Evolutionary conservation across 1,140 invertebrate species (phyloP).

Genomic region (Drosophila subobscura): DNA sequence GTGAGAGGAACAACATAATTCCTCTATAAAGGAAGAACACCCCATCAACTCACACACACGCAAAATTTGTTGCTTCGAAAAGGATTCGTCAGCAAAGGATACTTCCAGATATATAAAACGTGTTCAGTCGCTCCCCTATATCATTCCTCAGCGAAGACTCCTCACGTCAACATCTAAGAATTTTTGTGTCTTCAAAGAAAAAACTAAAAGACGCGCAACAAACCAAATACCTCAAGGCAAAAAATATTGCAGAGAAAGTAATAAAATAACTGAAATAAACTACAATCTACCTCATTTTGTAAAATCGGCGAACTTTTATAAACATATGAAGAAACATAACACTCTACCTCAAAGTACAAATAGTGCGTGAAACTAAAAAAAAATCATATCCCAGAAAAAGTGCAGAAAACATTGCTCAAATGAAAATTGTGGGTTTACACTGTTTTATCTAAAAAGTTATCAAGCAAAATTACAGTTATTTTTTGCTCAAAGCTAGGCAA

Average conservation of each 20-base stretch:
- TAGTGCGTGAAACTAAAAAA: conserved; percentile 43
- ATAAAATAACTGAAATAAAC: conserved; percentile 42
- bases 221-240: conserved; percentile 61
- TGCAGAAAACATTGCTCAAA: conserved; percentile 53
- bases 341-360: conserved; percentile 81
- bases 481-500: conserved; percentile 34
- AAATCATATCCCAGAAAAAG: conserved; percentile 34
- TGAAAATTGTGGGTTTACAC: conserved; percentile 53
- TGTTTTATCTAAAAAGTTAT: conserved; percentile 36
- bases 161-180: conserved; percentile 58
- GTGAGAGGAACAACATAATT: conserved; percentile 68
- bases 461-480: conserved; percentile 27
- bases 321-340: conserved; percentile 45
- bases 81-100: conserved; percentile 65
- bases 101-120: conserved; percentile 53
- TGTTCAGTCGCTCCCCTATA: conserved; percentile 52
- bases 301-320: conserved; percentile 65
- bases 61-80: conserved; percentile 68
- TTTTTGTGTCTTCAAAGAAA: conserved; percentile 27
- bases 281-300: conserved; percentile 78
- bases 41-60: conserved; percentile 32
- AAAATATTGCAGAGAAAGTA: conserved; percentile 20
- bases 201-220: conserved; percentile 39
- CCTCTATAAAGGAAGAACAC: conserved; percentile 40
- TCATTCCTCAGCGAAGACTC: conserved; percentile 66